Evolutionary conservation across 2,113 vertebrate genomes (phyloP), one percentile per base, ranked within the genome.

Genomic region (Carlito syrichta): DNA sequence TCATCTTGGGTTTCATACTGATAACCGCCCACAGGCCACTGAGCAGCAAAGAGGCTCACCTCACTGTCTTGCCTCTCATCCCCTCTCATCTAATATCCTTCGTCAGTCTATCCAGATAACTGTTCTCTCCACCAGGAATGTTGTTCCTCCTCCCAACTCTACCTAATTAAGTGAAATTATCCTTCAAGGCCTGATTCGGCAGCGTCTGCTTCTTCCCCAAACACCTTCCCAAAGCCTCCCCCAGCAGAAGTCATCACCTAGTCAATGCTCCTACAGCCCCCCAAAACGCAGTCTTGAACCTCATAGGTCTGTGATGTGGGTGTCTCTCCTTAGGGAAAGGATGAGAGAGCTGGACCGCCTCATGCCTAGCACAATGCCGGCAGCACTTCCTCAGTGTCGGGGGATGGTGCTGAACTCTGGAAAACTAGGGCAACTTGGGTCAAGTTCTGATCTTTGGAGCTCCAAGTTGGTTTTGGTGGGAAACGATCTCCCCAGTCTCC

Each of bases 181-280:
- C 50, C 40, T 89, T 11, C 43, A 52, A 25, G 58, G 66, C 22
- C 48, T 35, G 14, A 63, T 4, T 10, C 20, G 19, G 40, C 79
- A 13, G 22, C 0, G 3, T 20, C 48, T 8, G 43, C 22, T 66
- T 58, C 85, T 56, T 38, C 35, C 12, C 12, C 3, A 35, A n/a
- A 8, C 0, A 19, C 13, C 14, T 8, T 63, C 40, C 63, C 43
- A 38, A 50, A 63, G n/a, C 45, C 13, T 9, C 48, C 40, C 62
- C 3, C 0, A 5, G 71, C 35, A 25, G 25, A 20, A 4, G 68
- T 10, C 0, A 12, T 6, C 4, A 4, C n/a, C 6, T 0, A 0
- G 11, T 8, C 63, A 14, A 8, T 5, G n/a, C 25, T 60, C 50
- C 17, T 40, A 5, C 20, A 17, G 10, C 11, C 32, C 9, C 1